Percentiles rank a stretch among this genome's conserved stretches.
phyloP scores from a whole-genome alignment of 1,140 invertebrate genomes.

The Metopolophium dirhodum region DNA sequence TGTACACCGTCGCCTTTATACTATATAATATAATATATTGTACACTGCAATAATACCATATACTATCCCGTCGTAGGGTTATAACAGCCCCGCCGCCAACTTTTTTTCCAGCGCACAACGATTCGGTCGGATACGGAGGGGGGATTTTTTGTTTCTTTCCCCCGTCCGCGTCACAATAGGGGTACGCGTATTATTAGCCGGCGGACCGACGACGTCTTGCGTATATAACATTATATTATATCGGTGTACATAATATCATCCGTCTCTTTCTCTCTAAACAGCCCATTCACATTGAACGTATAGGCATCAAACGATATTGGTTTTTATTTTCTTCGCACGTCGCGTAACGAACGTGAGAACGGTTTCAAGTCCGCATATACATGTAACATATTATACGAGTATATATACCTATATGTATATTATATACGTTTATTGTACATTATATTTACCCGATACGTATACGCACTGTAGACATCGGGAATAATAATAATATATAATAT shows the following conservation, averaged over 20 bases:
- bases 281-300: neutral
- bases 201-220: neutral
- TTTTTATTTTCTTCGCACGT: conserved; percentile 15
- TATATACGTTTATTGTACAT: neutral
- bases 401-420: neutral
- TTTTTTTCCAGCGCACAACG: neutral
- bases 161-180: neutral
- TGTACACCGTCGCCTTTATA: neutral
- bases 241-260: neutral
- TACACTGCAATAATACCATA: neutral
- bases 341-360: neutral
- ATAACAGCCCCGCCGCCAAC: neutral
- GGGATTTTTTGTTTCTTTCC: conserved; percentile 7
- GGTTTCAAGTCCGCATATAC: neutral
- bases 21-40: too few relatives aligned
- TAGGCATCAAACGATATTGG: neutral
- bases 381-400: neutral
- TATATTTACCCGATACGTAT: neutral
- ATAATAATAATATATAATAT: neutral
- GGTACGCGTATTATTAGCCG: neutral
- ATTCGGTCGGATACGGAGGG: neutral
- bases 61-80: neutral
- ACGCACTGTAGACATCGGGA: neutral
- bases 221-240: neutral
- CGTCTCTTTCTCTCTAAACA: neutral